Percentiles rank a stretch among this genome's conserved stretches.
phyloP scores from a whole-genome alignment of 35 echinoderm and acorn worm species.

The Holothuria glaberrima region DNA sequence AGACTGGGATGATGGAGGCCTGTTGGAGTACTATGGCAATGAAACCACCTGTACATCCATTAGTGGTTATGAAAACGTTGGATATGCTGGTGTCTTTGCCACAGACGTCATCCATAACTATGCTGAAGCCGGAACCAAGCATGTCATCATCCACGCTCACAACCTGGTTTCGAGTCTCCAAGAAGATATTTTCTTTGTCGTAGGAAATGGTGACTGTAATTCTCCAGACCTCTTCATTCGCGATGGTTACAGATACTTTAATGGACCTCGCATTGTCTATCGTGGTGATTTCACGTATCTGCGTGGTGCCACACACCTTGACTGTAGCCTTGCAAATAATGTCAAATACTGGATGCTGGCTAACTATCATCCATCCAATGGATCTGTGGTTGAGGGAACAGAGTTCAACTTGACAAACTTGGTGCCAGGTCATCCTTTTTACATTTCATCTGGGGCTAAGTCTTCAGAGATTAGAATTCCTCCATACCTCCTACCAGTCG shows the following conservation, averaged over 20 bases:
- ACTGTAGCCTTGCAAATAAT: constrained; percentile 20
- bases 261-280: constrained; percentile 34
- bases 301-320: constrained; percentile 33
- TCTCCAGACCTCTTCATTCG: constrained; percentile 41
- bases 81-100: background rate
- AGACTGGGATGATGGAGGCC: constrained; percentile 28
- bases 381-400: background rate
- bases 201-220: constrained; percentile 21
- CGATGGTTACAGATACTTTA: constrained; percentile 25
- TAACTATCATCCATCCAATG: background rate
- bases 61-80: background rate
- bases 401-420: constrained; percentile 21
- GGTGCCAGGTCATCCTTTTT: constrained; percentile 5
- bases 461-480: constrained; percentile 44
- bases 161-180: constrained; percentile 25
- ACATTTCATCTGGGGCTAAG: constrained; percentile 2
- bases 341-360: constrained; percentile 40
- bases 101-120: constrained; percentile 2
- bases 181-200: constrained; percentile 38
- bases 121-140: background rate
- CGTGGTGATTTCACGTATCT: constrained; percentile 20
- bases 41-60: constrained; percentile 21
- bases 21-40: constrained; percentile 29
- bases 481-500: background rate
- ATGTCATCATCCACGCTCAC: background rate